Conservation (phyloP, 2,888 invertebrate genomes). For the Reticulitermes lucifugus region DNA sequence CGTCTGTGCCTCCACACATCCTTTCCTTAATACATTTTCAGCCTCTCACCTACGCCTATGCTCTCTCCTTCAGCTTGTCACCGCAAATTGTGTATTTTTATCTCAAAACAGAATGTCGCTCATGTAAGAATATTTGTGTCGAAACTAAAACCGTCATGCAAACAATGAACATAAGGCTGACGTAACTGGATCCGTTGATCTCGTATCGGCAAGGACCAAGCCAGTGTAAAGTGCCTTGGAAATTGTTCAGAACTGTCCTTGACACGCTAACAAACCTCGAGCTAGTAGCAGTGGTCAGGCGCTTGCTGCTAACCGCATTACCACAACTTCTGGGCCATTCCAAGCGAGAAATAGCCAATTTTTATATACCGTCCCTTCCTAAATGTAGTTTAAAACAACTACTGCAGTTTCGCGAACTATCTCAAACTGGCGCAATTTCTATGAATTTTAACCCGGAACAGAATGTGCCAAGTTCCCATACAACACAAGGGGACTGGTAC, state of each 20-base stretch:
- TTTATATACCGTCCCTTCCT: not conserved
- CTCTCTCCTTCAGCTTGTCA: too few relatives aligned
- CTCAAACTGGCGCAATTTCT: not conserved
- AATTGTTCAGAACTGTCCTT: not conserved
- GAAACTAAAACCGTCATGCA: too few relatives aligned
- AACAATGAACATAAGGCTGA: too few relatives aligned
- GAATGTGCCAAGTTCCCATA: not conserved
- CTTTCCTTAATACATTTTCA: too few relatives aligned
- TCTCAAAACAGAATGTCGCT: too few relatives aligned
- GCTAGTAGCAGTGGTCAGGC: too few relatives aligned
- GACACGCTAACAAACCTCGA: not conserved
- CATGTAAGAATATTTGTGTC: too few relatives aligned
- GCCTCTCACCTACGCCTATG: too few relatives aligned
- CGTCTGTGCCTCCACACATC: too few relatives aligned
- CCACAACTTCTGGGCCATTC: not conserved
- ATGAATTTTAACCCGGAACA: not conserved
- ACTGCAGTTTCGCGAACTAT: not conserved
- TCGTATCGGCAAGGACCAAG: not conserved
- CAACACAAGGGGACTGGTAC: not conserved
- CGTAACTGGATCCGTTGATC: too few relatives aligned
- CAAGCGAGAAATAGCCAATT: conserved; percentile 1
- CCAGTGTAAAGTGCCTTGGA: not conserved
- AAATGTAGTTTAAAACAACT: conserved; percentile 10
- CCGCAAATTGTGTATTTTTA: too few relatives aligned
- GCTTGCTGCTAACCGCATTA: not conserved